Conservation (phyloP, 2,113 vertebrate species). For the Vanacampus margaritifer region DNA sequence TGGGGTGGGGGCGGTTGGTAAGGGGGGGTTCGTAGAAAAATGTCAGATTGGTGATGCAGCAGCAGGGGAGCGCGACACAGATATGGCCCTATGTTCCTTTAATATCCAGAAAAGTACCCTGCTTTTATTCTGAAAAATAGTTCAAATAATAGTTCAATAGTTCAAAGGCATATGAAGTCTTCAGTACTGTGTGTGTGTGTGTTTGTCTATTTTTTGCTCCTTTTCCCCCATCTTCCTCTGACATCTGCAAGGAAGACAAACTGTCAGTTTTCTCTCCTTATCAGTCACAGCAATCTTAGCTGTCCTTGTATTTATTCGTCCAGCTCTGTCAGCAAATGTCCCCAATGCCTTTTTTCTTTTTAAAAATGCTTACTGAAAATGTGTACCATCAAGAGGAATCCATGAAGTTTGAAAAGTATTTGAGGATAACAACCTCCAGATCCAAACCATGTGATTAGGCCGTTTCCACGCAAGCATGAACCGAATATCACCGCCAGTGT, state of each 20-base stretch:
- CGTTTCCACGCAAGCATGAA: constrained; percentile 23
- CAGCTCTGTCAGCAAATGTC: constrained; percentile 17
- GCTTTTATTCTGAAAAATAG: constrained; percentile 70
- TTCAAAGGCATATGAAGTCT: constrained; percentile 68
- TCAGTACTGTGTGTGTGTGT: constrained; percentile 18
- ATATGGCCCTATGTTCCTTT: constrained; percentile 80
- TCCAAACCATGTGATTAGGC: constrained; percentile 14
- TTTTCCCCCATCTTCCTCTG: constrained; percentile 18
- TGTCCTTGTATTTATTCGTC: constrained; percentile 17
- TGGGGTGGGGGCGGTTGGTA: no score
- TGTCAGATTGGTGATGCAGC: constrained; percentile 44
- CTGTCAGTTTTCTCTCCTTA: constrained; percentile 23
- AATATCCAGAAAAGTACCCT: constrained; percentile 74
- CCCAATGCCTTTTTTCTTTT: background rate
- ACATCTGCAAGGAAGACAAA: constrained; percentile 36
- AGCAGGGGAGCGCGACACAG: constrained; percentile 35
- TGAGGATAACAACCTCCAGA: background rate
- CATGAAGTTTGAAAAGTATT: constrained; percentile 23
- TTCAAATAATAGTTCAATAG: no score
- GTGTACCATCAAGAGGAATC: constrained; percentile 14
- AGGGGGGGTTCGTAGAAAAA: no score
- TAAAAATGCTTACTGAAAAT: constrained; percentile 28
- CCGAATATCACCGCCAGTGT: constrained; percentile 12
- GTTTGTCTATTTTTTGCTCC: constrained; percentile 19
- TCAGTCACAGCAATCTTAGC: constrained; percentile 14